These are phyloP conservation scores for Mythimna albipuncta DNA, from an alignment of 2,888 invertebrate genomes.

Conservation along the genomic window DNA sequence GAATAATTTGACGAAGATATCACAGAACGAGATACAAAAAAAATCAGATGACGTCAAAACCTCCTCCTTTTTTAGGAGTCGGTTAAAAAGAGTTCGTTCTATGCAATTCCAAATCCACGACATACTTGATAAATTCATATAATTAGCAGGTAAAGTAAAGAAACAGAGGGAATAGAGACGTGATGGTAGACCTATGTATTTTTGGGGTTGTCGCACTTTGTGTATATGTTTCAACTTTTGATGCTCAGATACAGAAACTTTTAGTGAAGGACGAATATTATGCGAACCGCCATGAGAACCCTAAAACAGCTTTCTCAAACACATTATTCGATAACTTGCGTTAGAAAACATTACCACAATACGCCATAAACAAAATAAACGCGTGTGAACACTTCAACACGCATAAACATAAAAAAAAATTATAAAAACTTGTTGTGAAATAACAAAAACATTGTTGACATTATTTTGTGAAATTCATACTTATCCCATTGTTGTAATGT, in stretches of 20 bases:
- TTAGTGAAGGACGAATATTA: not conserved
- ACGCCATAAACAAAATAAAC: conserved; percentile 29
- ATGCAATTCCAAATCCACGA: too few relatives aligned
- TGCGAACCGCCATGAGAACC: not conserved
- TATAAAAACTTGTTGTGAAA: conserved; percentile 48
- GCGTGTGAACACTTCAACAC: conserved; percentile 44
- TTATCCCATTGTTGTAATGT: conserved; percentile 49
- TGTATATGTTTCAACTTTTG: too few relatives aligned
- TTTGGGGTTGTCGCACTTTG: too few relatives aligned
- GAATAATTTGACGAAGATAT: too few relatives aligned
- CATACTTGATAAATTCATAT: too few relatives aligned
- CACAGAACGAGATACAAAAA: too few relatives aligned
- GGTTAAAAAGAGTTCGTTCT: too few relatives aligned
- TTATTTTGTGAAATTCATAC: conserved; percentile 57
- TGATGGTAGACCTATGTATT: too few relatives aligned
- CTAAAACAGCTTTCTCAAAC: conserved; percentile 15
- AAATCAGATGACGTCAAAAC: too few relatives aligned
- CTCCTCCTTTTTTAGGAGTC: too few relatives aligned
- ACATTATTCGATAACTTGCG: conserved; percentile 10
- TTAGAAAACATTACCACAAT: conserved; percentile 28
- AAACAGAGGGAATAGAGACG: too few relatives aligned
- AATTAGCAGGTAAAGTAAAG: too few relatives aligned
- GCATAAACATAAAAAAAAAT: conserved; percentile 40
- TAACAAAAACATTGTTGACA: conserved; percentile 58
- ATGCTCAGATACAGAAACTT: not conserved